phyloP scores from a whole-genome alignment of 2,797 vertebrate genomes.

The Neosalanx taihuensis region DNA sequence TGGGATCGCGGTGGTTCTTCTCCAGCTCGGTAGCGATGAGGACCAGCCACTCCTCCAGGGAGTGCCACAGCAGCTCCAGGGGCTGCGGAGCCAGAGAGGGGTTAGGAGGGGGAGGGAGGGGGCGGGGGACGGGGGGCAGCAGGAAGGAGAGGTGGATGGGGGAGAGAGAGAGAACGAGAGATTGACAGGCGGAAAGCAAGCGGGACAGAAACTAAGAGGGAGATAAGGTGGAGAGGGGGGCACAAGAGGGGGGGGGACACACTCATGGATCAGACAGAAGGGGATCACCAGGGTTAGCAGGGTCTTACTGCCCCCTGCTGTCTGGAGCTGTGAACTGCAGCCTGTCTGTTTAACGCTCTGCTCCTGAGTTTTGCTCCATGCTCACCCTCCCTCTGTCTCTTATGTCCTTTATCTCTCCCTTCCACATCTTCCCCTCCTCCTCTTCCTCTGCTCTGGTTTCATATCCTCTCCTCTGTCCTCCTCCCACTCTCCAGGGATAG shows the following conservation, averaged over 20 bases:
- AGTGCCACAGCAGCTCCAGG: conserved; percentile 95
- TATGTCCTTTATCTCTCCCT: too few relatives aligned
- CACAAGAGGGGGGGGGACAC: neutral
- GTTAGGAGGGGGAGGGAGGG: neutral
- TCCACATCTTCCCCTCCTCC: too few relatives aligned
- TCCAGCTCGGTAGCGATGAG: conserved; percentile 94
- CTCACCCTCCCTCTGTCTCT: neutral
- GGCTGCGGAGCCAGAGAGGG: conserved; percentile 73
- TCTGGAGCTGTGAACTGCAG: neutral
- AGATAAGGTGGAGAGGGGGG: conserved; percentile 5
- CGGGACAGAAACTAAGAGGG: neutral
- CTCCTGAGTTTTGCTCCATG: neutral
- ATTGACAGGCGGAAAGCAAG: neutral
- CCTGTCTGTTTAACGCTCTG: neutral
- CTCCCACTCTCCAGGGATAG: too few relatives aligned
- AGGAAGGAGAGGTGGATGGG: neutral
- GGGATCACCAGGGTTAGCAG: neutral
- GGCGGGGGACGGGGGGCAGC: neutral
- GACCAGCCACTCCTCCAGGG: conserved; percentile 96
- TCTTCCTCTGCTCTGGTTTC: too few relatives aligned
- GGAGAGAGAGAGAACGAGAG: neutral
- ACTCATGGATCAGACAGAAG: conserved; percentile 10
- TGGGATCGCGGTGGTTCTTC: conserved; percentile 79
- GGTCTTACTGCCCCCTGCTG: neutral
- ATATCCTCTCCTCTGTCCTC: too few relatives aligned